phyloP scores from a whole-genome alignment of 2,888 invertebrate genomes.

The Thymelicus acteon region DNA sequence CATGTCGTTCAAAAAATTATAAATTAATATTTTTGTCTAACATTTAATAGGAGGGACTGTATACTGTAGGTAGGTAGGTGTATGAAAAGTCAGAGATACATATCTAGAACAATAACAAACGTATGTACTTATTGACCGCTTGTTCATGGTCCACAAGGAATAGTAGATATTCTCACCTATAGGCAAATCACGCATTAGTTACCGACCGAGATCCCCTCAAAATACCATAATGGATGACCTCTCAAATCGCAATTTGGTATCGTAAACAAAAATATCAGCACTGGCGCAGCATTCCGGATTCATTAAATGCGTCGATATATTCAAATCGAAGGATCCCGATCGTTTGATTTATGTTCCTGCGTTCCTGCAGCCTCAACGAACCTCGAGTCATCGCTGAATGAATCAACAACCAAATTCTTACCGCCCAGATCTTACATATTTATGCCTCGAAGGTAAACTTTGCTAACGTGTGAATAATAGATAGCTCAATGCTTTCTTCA shows the following conservation, averaged over 20 bases:
- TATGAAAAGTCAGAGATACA: no score
- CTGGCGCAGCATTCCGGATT: conserved; percentile 19
- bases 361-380: conserved; percentile 4
- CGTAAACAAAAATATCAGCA: conserved; percentile 37
- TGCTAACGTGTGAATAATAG: background rate
- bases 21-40: no score
- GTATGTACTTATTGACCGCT: no score
- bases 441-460: conserved; percentile 5
- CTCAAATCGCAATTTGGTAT: conserved; percentile 34
- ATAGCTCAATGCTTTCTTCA: no score
- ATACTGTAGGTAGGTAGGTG: no score
- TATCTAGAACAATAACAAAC: no score
- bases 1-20: no score
- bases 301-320: conserved; percentile 37
- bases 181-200: no score
- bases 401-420: conserved; percentile 15
- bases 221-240: conserved; percentile 32
- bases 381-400: conserved; percentile 7
- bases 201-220: background rate
- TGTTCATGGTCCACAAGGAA: no score
- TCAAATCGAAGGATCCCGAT: conserved; percentile 26
- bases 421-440: conserved; percentile 13
- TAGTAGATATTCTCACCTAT: no score
- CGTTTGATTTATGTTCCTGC: conserved; percentile 23
- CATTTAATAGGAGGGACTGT: no score